Evolutionary conservation across 1,140 invertebrate genomes (phyloP).

Genomic region (Monomorium pharaonis): DNA sequence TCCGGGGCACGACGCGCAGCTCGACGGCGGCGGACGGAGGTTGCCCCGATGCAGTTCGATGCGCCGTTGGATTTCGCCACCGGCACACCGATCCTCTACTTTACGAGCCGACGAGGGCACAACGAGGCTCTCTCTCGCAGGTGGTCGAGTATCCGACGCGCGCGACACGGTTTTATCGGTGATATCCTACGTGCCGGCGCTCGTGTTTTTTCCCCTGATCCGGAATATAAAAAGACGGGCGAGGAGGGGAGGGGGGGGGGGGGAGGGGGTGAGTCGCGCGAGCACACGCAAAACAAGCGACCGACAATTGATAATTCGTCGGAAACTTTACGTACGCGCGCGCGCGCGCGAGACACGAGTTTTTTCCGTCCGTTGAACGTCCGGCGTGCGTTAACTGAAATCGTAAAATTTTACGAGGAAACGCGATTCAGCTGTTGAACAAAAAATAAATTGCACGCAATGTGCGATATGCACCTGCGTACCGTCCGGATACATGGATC

Average conservation of each 20-base stretch:
- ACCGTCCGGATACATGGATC: neutral
- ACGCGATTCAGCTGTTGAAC: neutral
- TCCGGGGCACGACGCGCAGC: neutral
- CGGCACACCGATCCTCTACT: conserved; percentile 41
- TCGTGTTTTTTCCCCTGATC: neutral
- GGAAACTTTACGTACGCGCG: neutral
- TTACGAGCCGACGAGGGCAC: conserved; percentile 42
- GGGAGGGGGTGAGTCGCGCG: neutral
- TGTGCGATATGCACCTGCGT: too few relatives aligned
- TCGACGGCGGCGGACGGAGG: neutral
- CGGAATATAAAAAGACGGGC: conserved; percentile 19
- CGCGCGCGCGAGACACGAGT: neutral
- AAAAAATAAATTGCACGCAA: neutral
- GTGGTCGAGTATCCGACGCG: neutral
- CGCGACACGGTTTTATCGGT: conserved; percentile 39
- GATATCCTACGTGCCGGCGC: neutral
- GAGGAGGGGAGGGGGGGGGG: too few relatives aligned
- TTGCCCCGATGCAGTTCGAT: conserved; percentile 36
- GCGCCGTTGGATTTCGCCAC: conserved; percentile 33
- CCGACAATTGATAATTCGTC: conserved; percentile 16
- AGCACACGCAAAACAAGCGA: neutral
- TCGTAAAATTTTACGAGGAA: neutral
- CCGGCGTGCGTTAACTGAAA: neutral
- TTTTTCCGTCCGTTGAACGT: neutral
- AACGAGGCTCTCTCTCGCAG: neutral